A percentile compares a stretch with the other conserved stretches of the same genome.
These are phyloP conservation scores for Stenodera caucasica DNA, from an alignment of 2,888 invertebrate genomes.

Conservation along the genomic window DNA sequence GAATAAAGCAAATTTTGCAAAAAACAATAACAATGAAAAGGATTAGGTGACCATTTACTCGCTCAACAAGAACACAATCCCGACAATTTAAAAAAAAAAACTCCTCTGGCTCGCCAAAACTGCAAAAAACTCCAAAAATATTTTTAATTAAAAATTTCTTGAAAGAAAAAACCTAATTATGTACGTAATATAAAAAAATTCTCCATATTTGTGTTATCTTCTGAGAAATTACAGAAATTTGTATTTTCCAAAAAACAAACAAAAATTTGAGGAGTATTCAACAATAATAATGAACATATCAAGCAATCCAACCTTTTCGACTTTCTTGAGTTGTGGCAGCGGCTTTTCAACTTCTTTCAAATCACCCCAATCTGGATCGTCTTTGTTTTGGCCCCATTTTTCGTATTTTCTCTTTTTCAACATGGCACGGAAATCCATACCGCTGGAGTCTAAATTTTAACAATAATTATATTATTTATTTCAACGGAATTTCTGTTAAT, in stretches of 20 bases:
- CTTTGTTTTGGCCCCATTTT: slow-evolving; percentile 90
- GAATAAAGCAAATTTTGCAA: slow-evolving; percentile 16
- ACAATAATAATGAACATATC: too few relatives aligned
- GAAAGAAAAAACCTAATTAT: slow-evolving; percentile 21
- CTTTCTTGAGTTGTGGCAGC: slow-evolving; percentile 84
- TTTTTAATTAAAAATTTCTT: too few relatives aligned
- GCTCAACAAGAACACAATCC: slow-evolving; percentile 28
- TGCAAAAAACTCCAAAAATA: too few relatives aligned
- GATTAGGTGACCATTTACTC: slow-evolving; percentile 26
- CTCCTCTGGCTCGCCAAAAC: slow-evolving; percentile 44
- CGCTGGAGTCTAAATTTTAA: slow-evolving; percentile 77
- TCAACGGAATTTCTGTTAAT: background rate
- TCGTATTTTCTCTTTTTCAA: slow-evolving; percentile 94
- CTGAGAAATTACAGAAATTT: too few relatives aligned
- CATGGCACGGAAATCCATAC: slow-evolving; percentile 99
- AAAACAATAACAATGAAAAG: slow-evolving; percentile 17
- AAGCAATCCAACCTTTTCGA: slow-evolving; percentile 72
- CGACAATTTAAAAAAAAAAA: slow-evolving; percentile 26
- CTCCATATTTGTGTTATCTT: too few relatives aligned
- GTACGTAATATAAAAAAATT: background rate
- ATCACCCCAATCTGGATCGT: slow-evolving; percentile 91
- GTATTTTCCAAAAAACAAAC: too few relatives aligned
- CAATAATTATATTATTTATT: slow-evolving; percentile 2
- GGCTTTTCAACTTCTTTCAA: slow-evolving; percentile 91
- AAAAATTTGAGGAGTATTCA: background rate